These are phyloP conservation scores for Bubo bubo DNA, from an alignment of 2,113 vertebrate species.

Conservation along the genomic window DNA sequence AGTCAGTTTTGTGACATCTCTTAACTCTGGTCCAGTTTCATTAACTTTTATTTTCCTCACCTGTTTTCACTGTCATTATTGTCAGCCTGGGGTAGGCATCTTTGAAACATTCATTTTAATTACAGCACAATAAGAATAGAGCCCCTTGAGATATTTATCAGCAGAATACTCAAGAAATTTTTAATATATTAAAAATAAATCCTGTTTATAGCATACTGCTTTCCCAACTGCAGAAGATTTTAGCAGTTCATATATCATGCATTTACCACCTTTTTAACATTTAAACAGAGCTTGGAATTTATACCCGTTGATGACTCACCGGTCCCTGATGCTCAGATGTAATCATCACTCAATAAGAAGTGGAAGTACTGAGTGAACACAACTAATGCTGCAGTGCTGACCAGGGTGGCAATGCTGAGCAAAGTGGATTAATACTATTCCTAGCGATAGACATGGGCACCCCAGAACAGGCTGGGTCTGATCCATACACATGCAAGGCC, in stretches of 20 bases:
- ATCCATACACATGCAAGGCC: background rate
- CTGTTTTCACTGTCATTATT: background rate
- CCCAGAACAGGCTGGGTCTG: background rate
- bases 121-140: constrained; percentile 22
- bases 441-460: background rate
- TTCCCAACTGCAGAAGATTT: background rate
- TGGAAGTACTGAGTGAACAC: background rate
- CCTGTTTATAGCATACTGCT: constrained; percentile 1
- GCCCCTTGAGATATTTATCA: constrained; percentile 21
- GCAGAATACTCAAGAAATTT: background rate
- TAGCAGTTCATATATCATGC: constrained; percentile 21
- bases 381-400: background rate
- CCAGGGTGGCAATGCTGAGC: background rate
- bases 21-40: constrained; percentile 32
- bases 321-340: constrained; percentile 17
- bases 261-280: constrained; percentile 53
- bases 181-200: constrained; percentile 57
- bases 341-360: constrained; percentile 39
- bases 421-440: constrained; percentile 26
- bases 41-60: constrained; percentile 54
- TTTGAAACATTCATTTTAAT: constrained; percentile 44
- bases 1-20: constrained; percentile 19
- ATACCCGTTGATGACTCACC: constrained; percentile 32
- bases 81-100: background rate
- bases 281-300: constrained; percentile 45